Conservation (phyloP, 2,797 vertebrate species). For the Morelia viridis region DNA sequence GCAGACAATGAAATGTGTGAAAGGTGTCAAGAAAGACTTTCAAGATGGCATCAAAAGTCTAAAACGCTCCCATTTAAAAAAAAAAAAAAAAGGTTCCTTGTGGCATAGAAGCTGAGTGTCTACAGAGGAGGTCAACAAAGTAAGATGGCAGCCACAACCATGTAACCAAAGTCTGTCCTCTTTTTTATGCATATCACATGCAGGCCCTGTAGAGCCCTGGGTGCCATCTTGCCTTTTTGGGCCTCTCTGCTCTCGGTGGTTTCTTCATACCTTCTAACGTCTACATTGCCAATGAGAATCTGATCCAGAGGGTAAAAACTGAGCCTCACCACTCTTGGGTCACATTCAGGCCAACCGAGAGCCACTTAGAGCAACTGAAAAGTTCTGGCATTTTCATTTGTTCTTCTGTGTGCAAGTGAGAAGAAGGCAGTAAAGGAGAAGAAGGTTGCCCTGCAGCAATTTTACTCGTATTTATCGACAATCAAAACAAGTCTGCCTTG, state of each 20-base stretch:
- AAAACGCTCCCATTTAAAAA: not conserved
- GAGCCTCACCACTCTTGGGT: not conserved
- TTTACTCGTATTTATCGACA: not conserved
- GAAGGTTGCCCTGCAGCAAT: not conserved
- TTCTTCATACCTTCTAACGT: too few relatives aligned
- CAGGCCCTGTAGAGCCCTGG: not conserved
- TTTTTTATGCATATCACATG: not conserved
- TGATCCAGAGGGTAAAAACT: too few relatives aligned
- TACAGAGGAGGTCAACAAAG: not conserved
- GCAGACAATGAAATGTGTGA: too few relatives aligned
- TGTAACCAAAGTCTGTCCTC: not conserved
- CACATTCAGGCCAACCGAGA: not conserved
- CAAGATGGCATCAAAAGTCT: too few relatives aligned
- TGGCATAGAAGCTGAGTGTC: not conserved
- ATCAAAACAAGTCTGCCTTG: conserved; percentile 26
- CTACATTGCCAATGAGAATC: not conserved
- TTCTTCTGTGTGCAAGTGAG: not conserved
- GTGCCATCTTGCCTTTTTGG: not conserved
- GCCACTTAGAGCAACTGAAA: not conserved
- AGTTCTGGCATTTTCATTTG: not conserved
- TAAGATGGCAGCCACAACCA: not conserved
- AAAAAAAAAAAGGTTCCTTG: not conserved
- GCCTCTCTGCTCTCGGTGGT: not conserved
- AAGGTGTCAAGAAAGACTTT: too few relatives aligned
- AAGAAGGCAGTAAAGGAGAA: not conserved